These are phyloP conservation scores for Drosophila koepferae DNA, from an alignment of 2,888 invertebrate genomes.

Conservation along the genomic window DNA sequence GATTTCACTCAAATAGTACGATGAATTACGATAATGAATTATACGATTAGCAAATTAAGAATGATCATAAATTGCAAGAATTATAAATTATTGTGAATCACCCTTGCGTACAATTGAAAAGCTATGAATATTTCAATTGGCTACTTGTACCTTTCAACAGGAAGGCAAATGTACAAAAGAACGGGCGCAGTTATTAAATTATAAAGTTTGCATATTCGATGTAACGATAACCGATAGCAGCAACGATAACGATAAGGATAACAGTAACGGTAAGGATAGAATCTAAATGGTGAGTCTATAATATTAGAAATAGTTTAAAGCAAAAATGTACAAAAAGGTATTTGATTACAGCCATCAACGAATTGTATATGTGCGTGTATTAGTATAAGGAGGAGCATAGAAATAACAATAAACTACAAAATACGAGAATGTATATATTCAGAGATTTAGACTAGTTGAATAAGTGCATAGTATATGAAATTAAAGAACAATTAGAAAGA, in stretches of 20 bases:
- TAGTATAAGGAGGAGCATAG: slow-evolving; percentile 42
- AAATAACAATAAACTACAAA: slow-evolving; percentile 41
- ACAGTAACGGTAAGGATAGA: slow-evolving; percentile 19
- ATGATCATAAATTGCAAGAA: background rate
- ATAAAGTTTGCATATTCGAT: slow-evolving; percentile 29
- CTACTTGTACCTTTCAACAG: slow-evolving; percentile 30
- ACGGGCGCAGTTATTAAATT: slow-evolving; percentile 8
- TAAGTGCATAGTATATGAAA: slow-evolving; percentile 60
- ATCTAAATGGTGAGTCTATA: slow-evolving; percentile 46
- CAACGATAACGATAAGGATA: slow-evolving; percentile 20
- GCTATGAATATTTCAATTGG: slow-evolving; percentile 35
- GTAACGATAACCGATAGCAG: slow-evolving; percentile 43
- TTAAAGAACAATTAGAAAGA: slow-evolving; percentile 60
- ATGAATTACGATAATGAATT: background rate
- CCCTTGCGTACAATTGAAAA: slow-evolving; percentile 46
- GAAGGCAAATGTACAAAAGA: slow-evolving; percentile 32
- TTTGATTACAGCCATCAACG: slow-evolving; percentile 56
- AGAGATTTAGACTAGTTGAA: slow-evolving; percentile 41
- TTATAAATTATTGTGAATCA: slow-evolving; percentile 35
- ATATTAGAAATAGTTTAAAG: slow-evolving; percentile 49
- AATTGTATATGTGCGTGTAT: slow-evolving; percentile 38
- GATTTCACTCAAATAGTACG: background rate
- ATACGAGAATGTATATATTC: slow-evolving; percentile 25
- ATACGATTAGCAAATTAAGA: background rate
- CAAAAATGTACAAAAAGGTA: slow-evolving; percentile 61